Evolutionary conservation across 2,888 invertebrate species (phyloP), one percentile per base, ranked within the genome.

Genomic region (Monochamus alternatus): DNA sequence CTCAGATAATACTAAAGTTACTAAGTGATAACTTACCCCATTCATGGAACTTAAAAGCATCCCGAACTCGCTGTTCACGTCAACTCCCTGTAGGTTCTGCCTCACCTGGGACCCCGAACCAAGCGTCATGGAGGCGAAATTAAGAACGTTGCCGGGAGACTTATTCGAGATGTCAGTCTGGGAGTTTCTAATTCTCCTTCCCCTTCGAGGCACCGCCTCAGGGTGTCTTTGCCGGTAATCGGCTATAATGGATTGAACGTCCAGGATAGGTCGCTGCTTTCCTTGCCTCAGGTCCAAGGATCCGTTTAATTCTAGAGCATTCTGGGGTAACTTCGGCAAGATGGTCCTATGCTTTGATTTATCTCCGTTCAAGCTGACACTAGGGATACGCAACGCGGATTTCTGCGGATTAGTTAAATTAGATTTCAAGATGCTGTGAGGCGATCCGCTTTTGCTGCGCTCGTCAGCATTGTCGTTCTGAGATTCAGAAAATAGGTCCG

Each of bases 241-340:
- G 0, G 95, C 95, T 84, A 95, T 95, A 73, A 96, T 94, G 4
- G 95, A 94, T 86, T 95, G 93, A 0, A 96, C 95, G 86, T 96
- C 95, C 75, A 95, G 92, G n/a, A 94, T 94, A 0, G 94, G 93
- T 0, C 95, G 94, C 85, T 95, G 95, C 0, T 94, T 91, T 0
- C 89, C 90, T 84, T 90, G 87, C 3, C 90, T 90, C 59, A 85
- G 90, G 75, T 92, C 92, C 73, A 93, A 87, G 74, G 92, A 92
- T 12, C 93, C 91, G 80, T 93, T 93, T 87, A 86, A 65, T 66
- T 91, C 91, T 5, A 87, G 84, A 14, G 83, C 89, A 66, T 88
- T 59, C 89, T 90, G 83, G 90, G 90, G 73, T 2, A 88, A 88
- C 80, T 89, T 90, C 43, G 90, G 90, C 68, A 91, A 84, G 77